Percentiles rank a stretch among this genome's conserved stretches.
These are phyloP conservation scores for Syngnathoides biaculeatus DNA, from an alignment of 2,113 vertebrate genomes.

Conservation along the genomic window DNA sequence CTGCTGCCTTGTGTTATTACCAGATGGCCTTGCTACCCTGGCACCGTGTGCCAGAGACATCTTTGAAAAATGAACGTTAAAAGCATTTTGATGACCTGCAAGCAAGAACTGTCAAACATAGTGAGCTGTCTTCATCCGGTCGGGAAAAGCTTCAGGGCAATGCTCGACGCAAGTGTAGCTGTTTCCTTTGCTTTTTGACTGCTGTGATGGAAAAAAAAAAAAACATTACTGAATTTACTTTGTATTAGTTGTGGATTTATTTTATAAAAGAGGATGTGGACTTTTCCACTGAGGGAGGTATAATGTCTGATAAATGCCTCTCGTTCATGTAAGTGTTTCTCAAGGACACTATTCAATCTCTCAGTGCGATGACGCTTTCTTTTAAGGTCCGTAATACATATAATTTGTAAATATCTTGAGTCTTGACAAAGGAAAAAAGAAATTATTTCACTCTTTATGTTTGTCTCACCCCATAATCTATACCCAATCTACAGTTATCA, in stretches of 20 bases:
- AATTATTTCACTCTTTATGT: constrained; percentile 10
- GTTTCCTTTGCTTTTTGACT: constrained; percentile 62
- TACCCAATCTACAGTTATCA: constrained; percentile 14
- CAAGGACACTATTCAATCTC: constrained; percentile 9
- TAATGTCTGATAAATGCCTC: neutral
- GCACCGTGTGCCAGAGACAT: constrained; percentile 39
- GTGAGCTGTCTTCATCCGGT: constrained; percentile 25
- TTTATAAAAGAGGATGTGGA: constrained; percentile 4
- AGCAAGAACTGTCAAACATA: constrained; percentile 39
- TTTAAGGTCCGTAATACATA: constrained; percentile 36
- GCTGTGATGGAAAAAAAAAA: constrained; percentile 30
- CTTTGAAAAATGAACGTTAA: constrained; percentile 54
- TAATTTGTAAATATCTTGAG: constrained; percentile 34
- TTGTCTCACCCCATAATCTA: constrained; percentile 1
- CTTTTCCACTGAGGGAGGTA: neutral
- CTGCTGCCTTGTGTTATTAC: constrained; percentile 47
- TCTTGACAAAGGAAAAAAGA: neutral
- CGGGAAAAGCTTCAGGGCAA: constrained; percentile 53
- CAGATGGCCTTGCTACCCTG: constrained; percentile 61
- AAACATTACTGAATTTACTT: constrained; percentile 56
- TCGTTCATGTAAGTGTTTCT: constrained; percentile 1
- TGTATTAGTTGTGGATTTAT: constrained; percentile 4
- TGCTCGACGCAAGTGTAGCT: constrained; percentile 58
- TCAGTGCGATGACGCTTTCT: constrained; percentile 1
- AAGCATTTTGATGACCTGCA: constrained; percentile 29